A percentile compares a stretch with the other conserved stretches of the same genome.
Conservation (phyloP, 2,888 invertebrate genomes). For the Agonum fuliginosum region DNA sequence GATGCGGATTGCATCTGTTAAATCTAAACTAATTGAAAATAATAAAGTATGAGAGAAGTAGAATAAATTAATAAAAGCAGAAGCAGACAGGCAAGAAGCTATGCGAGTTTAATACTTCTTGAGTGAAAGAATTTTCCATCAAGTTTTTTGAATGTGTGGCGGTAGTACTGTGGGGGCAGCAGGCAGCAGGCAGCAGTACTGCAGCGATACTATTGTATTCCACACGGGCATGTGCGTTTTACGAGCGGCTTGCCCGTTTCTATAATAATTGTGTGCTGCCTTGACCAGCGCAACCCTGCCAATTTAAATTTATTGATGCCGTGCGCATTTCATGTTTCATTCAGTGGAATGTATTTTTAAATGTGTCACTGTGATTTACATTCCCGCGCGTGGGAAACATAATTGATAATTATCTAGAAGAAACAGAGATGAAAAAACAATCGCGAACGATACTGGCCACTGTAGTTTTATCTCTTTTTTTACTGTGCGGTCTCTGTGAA, state of each 20-base stretch:
- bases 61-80: too few relatives aligned
- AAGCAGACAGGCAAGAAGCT: too few relatives aligned
- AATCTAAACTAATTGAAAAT: neutral
- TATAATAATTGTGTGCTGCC: constrained; percentile 55
- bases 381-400: constrained; percentile 57
- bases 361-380: constrained; percentile 59
- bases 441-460: constrained; percentile 41
- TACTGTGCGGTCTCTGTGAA: constrained; percentile 8
- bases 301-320: constrained; percentile 59
- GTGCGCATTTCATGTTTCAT: constrained; percentile 56
- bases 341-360: constrained; percentile 56
- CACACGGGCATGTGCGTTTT: constrained; percentile 44
- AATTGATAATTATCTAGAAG: constrained; percentile 59
- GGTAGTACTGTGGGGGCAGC: constrained; percentile 25
- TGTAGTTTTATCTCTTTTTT: constrained; percentile 16
- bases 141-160: neutral
- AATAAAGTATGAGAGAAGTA: neutral
- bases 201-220: constrained; percentile 38
- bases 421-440: constrained; percentile 44
- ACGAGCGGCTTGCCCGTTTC: constrained; percentile 51
- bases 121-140: neutral
- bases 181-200: neutral
- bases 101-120: too few relatives aligned
- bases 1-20: too few relatives aligned
- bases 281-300: constrained; percentile 55